Conservation (phyloP, 2,797 vertebrate genomes). For the Clarias pachynema region DNA sequence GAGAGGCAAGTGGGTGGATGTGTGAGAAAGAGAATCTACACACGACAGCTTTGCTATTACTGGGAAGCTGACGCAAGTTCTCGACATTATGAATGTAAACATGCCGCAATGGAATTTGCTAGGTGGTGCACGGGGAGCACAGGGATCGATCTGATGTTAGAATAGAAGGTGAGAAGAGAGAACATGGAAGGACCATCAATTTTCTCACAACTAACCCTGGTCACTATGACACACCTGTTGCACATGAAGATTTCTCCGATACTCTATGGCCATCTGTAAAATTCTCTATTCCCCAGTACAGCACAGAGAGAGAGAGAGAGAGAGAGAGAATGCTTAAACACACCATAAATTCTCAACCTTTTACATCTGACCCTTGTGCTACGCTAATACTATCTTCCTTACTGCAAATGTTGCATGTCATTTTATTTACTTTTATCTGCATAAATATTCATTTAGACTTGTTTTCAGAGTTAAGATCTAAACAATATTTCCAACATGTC, state of each 20-base stretch:
- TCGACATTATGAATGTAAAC: neutral
- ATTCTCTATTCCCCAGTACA: neutral
- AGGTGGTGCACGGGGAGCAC: neutral
- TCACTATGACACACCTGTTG: neutral
- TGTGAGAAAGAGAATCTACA: neutral
- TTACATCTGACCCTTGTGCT: neutral
- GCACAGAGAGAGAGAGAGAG: neutral
- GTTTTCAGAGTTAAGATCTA: neutral
- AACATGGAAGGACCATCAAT: neutral
- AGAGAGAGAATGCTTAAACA: neutral
- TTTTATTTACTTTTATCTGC: neutral
- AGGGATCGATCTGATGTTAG: neutral
- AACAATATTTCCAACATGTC: neutral
- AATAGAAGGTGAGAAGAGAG: neutral
- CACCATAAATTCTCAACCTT: neutral
- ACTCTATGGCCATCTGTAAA: neutral
- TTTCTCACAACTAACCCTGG: neutral
- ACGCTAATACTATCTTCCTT: neutral
- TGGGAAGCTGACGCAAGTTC: conserved; percentile 5
- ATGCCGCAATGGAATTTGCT: neutral
- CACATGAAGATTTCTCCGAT: neutral
- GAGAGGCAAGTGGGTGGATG: neutral
- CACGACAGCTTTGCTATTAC: neutral
- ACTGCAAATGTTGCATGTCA: neutral
- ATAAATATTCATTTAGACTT: neutral